Evolutionary conservation across 2,797 vertebrate genomes (phyloP), one percentile per base, ranked within the genome.

Genomic region (Austrolebias charrua): DNA sequence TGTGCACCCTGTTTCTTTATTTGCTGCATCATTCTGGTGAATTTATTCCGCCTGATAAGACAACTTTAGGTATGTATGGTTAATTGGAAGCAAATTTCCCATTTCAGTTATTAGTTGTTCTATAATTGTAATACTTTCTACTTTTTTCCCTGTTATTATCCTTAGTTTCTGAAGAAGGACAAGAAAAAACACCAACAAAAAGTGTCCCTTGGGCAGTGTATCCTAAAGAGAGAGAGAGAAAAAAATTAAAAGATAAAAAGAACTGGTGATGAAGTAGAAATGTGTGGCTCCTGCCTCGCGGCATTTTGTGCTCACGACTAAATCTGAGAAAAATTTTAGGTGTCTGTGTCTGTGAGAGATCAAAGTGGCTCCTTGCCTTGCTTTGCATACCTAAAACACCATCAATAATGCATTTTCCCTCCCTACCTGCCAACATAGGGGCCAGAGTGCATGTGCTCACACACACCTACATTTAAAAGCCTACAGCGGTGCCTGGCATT

Each of bases 341-440:
- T 48, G 73, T 76, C 43, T 0, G 59, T 55, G 47, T 79, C 87
- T 79, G 71, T 60, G 54, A 50, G 69, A 84, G 85, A 90, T 90
- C 87, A 91, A 91, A 91, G 85, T 46, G 42, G 65, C 57, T 70
- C 48, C 77, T 78, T 63, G 64, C 77, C 79, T 83, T 86, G 73
- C 84, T 88, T 83, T 87, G 83, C 83, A 84, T 83, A 76, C 76
- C 86, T 88, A 79, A 83, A 88, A 88, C 76, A 70, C 58, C 54
- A 84, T 91, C 81, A 91, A 88, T 87, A 90, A 90, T 89, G 81
- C 50, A 89, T 80, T 82, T 75, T 70, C 70, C n/a, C 79, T 56
- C 69, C 75, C 46, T 76, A 82, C 84, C 83, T 76, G 74, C 57
- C 12, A 64, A 72, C 56, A 31, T 63, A 59, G 16, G 24, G 16